Evolutionary conservation across 2,888 invertebrate genomes (phyloP), one percentile per base, ranked within the genome.

Genomic region (Caenorhabditis wallacei): DNA sequence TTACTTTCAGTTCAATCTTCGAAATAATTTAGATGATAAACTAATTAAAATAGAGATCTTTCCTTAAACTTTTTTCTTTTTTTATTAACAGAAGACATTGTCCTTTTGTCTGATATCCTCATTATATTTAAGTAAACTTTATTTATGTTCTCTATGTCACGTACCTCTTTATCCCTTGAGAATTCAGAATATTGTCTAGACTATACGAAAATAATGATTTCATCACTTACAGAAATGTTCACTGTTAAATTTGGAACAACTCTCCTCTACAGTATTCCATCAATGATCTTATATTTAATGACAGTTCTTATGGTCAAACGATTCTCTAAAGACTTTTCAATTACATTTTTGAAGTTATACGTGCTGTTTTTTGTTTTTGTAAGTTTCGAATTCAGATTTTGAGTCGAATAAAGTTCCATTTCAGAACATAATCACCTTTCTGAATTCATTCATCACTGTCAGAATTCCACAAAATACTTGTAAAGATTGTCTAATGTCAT

Each of bases 361-460:
- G 63, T 37, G 1, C 20, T 59, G 7, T 70, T 74, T 46, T 80
- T 40, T 63, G 61, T 80, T 1, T 74, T 69, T 80, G 80, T 80
- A n/a, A 80, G 80, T 74, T 30, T 0, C 2, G 20, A 18, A n/a
- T n/a, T n/a, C n/a, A 63, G 11, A 24, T 10, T 43, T 3, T 64
- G 13, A 40, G 1, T 35, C 11, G 20, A 51, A 37, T 0, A 5
- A 13, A 40, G 16, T 2, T 5, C 2, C 11, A 10, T 51, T 61
- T 59, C 75, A 81, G 81, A 81, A 81, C 59, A 56, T 26, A 11
- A 56, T 75, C 30, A 81, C 81, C 24, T 81, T 81, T 18, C 40
- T 81, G 48, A 81, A 81, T 57, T 81, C 81, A 2, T 75, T 81
- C 30, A 75, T 81, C 46, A 81, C 81, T 11, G 75, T 81, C 51